Conservation (phyloP, 1,140 invertebrate species). For the Solen grandis region DNA sequence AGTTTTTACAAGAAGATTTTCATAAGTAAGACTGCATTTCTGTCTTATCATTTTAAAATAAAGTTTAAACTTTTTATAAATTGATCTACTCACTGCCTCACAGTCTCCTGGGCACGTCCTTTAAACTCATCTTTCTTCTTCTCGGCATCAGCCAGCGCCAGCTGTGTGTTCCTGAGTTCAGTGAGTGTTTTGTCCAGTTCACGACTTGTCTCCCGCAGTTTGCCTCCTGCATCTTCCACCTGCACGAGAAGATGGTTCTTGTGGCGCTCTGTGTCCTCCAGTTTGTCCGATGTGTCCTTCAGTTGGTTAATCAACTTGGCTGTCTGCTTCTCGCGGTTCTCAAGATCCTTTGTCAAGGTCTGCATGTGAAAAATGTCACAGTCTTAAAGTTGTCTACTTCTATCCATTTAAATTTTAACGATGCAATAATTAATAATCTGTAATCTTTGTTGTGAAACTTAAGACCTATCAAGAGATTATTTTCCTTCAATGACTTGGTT, state of each 20-base stretch:
- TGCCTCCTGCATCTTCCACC: slow-evolving; percentile 70
- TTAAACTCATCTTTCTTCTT: slow-evolving; percentile 78
- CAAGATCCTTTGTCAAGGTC: slow-evolving; percentile 77
- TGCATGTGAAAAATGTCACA: slow-evolving; percentile 51
- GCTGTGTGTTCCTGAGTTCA: slow-evolving; percentile 72
- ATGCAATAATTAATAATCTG: too few species aligned
- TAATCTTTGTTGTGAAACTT: too few species aligned
- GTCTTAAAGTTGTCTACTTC: too few species aligned
- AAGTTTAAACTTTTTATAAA: too few species aligned
- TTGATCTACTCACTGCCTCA: slow-evolving; percentile 75
- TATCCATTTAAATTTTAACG: too few species aligned
- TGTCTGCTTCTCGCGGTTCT: slow-evolving; percentile 76
- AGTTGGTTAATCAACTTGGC: slow-evolving; percentile 77
- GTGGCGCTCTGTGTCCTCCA: slow-evolving; percentile 71
- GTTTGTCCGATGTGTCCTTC: slow-evolving; percentile 73
- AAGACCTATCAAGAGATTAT: too few species aligned
- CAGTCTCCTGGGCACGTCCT: slow-evolving; percentile 77
- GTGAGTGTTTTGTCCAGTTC: slow-evolving; percentile 70
- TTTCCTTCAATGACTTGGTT: too few species aligned
- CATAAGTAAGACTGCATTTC: too few species aligned
- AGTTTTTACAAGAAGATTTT: too few species aligned
- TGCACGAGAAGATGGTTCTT: slow-evolving; percentile 67
- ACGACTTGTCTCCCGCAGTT: slow-evolving; percentile 65
- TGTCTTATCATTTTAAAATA: too few species aligned
- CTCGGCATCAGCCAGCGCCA: slow-evolving; percentile 72